Percentiles rank a stretch among this genome's conserved stretches.
Evolutionary conservation across 2,888 invertebrate genomes (phyloP).

Genomic region (Mythimna impura): DNA sequence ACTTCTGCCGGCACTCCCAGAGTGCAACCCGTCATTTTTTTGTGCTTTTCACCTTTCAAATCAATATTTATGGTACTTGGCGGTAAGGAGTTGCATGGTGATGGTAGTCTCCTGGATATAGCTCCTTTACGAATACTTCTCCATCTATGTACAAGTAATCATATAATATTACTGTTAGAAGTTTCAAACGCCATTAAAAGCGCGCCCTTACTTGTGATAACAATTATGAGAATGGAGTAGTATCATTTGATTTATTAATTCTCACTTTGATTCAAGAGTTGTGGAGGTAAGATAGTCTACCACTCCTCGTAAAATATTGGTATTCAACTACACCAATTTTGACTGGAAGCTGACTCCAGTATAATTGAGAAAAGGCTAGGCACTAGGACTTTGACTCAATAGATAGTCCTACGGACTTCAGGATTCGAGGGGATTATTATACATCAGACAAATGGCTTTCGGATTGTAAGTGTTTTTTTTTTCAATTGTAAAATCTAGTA

Average conservation of each 20-base stretch:
- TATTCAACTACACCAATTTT: background rate
- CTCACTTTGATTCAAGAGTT: slow-evolving; percentile 12
- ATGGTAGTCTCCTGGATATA: background rate
- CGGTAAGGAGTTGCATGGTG: background rate
- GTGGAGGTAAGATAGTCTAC: background rate
- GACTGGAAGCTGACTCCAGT: background rate
- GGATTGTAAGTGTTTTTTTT: slow-evolving; percentile 48
- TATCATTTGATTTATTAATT: background rate
- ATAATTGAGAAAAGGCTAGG: background rate
- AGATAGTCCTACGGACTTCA: slow-evolving; percentile 1
- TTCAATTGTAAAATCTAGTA: background rate
- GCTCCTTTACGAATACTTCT: background rate
- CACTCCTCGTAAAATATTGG: background rate
- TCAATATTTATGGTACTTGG: background rate
- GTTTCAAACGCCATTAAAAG: slow-evolving; percentile 8
- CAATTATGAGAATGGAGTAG: slow-evolving; percentile 5
- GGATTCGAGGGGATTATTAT: background rate
- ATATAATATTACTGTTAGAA: background rate
- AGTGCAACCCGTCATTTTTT: no score
- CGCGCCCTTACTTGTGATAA: slow-evolving; percentile 20
- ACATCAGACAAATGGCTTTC: slow-evolving; percentile 45
- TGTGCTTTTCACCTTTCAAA: no score
- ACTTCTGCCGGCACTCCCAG: no score
- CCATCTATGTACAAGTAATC: background rate
- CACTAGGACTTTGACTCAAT: slow-evolving; percentile 3